Evolutionary conservation across 2,797 vertebrate species (phyloP).

Genomic region (Melanitta fusca): DNA sequence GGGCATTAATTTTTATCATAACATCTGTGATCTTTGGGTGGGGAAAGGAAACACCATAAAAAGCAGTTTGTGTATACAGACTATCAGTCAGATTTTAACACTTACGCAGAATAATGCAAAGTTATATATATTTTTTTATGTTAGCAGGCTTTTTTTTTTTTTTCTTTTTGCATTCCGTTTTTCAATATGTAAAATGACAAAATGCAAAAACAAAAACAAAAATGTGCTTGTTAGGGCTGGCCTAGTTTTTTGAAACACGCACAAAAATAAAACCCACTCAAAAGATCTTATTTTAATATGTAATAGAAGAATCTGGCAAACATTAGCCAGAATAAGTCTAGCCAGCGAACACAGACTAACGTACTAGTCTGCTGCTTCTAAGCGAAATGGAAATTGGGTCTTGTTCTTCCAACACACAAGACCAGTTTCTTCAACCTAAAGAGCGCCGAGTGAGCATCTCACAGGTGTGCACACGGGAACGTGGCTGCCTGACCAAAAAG

Average conservation of each 20-base stretch:
- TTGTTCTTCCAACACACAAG: not conserved
- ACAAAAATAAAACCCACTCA: conserved; percentile 62
- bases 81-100: conserved; percentile 69
- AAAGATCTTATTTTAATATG: conserved; percentile 56
- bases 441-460: fast-evolving
- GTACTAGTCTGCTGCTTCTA: conserved; percentile 40
- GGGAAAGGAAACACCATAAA: conserved; percentile 52
- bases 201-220: conserved; percentile 72
- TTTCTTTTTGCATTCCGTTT: conserved; percentile 36
- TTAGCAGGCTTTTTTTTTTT: conserved; percentile 19
- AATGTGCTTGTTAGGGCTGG: conserved; percentile 58
- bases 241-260: conserved; percentile 52
- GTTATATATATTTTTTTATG: conserved; percentile 48
- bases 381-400: conserved; percentile 30
- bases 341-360: conserved; percentile 39
- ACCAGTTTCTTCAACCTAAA: not conserved
- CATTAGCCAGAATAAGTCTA: conserved; percentile 64
- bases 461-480: not conserved
- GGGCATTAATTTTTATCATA: conserved; percentile 40
- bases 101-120: conserved; percentile 52
- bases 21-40: conserved; percentile 48
- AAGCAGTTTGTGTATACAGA: conserved; percentile 51
- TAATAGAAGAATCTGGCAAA: conserved; percentile 65
- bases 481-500: not conserved
- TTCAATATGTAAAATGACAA: conserved; percentile 73